Conservation (phyloP, 2,888 invertebrate species). For the Orgyia antiqua region DNA sequence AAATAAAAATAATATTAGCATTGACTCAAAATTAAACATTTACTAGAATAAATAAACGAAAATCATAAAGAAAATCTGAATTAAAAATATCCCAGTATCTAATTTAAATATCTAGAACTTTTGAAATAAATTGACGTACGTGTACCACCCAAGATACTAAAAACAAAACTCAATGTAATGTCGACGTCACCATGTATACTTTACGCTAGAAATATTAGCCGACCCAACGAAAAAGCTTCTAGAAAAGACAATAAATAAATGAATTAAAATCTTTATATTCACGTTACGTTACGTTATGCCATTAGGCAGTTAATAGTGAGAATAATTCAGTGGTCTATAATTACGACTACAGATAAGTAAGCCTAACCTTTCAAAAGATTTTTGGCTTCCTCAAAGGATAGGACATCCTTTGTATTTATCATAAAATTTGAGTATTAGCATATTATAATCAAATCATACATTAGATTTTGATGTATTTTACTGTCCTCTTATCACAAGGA, state of each 20-base stretch:
- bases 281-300: constrained; percentile 15
- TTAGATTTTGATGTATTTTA: too few relatives aligned
- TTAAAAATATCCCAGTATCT: constrained; percentile 30
- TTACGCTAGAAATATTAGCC: constrained; percentile 30
- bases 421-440: too few relatives aligned
- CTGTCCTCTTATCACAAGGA: too few relatives aligned
- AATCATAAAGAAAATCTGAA: too few relatives aligned
- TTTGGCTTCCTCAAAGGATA: too few relatives aligned
- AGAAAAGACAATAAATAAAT: constrained; percentile 28
- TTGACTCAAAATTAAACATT: constrained; percentile 21
- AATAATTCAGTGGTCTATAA: too few relatives aligned
- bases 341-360: too few relatives aligned
- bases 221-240: constrained; percentile 21
- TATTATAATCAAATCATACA: too few relatives aligned
- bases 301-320: too few relatives aligned
- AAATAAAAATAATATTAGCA: constrained; percentile 13
- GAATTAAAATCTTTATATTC: constrained; percentile 19
- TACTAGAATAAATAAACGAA: too few relatives aligned
- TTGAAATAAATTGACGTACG: constrained; percentile 33
- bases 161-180: constrained; percentile 28
- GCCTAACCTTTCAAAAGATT: too few relatives aligned
- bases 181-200: constrained; percentile 24
- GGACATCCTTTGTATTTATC: too few relatives aligned
- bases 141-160: constrained; percentile 33
- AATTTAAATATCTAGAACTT: constrained; percentile 34